These are phyloP conservation scores for Campylomormyrus tamandua DNA, from an alignment of 2,113 vertebrate genomes.

Conservation along the genomic window DNA sequence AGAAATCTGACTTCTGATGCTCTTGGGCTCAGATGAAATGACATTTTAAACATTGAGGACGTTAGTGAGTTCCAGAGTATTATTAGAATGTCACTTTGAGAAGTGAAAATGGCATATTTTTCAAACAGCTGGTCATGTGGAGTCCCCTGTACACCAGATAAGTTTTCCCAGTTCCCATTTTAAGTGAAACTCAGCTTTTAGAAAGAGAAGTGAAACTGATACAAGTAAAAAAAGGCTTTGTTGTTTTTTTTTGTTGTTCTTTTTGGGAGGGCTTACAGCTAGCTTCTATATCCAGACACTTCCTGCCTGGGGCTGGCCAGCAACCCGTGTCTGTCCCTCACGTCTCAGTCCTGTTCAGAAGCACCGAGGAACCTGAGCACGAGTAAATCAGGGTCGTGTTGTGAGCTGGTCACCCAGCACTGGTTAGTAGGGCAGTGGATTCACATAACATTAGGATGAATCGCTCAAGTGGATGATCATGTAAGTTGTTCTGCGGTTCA, in stretches of 20 bases:
- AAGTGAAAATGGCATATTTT: neutral
- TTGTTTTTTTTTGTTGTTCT: neutral
- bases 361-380: neutral
- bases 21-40: neutral
- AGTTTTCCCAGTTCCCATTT: neutral
- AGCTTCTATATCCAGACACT: slow-evolving; percentile 30
- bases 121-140: neutral
- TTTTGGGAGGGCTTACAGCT: slow-evolving; percentile 28
- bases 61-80: neutral
- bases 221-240: neutral
- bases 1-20: neutral
- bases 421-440: neutral
- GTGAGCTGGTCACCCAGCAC: neutral
- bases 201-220: slow-evolving; percentile 22
- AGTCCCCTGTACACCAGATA: neutral
- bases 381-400: neutral
- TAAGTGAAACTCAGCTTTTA: neutral
- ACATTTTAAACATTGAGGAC: neutral
- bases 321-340: neutral
- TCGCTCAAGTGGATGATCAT: neutral
- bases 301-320: slow-evolving; percentile 43
- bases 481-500: neutral
- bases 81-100: neutral
- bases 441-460: neutral
- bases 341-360: neutral